phyloP scores from a whole-genome alignment of 2,797 vertebrate species.

The Botia kubotai region DNA sequence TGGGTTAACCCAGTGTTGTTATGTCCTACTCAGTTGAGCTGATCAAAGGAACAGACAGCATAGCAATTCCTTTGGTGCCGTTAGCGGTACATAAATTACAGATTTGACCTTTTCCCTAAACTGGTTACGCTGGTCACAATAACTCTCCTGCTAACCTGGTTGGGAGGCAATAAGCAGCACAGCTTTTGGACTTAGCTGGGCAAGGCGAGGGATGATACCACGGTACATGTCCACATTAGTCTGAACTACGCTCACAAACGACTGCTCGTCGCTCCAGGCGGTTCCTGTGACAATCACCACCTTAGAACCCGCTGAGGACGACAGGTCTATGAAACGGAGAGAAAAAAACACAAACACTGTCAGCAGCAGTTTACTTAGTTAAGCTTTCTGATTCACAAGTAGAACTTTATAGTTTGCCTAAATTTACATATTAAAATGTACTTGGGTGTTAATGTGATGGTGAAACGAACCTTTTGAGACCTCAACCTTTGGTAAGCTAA shows the following conservation, averaged over 20 bases:
- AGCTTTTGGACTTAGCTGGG: conserved; percentile 81
- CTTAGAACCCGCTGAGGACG: conserved; percentile 85
- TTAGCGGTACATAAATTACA: background rate
- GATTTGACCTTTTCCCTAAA: background rate
- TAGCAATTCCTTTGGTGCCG: no score
- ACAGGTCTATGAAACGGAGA: conserved; percentile 78
- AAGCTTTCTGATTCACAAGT: no score
- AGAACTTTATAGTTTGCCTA: no score
- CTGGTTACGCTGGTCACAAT: background rate
- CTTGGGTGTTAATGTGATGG: background rate
- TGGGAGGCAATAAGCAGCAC: conserved; percentile 91
- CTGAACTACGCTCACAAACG: conserved; percentile 88
- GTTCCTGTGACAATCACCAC: conserved; percentile 91
- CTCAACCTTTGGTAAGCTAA: conserved; percentile 88
- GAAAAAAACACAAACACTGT: background rate
- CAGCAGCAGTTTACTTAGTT: background rate
- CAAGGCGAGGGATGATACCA: conserved; percentile 83
- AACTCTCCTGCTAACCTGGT: conserved; percentile 80
- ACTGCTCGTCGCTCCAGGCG: conserved; percentile 87
- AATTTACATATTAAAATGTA: no score
- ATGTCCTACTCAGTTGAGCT: no score
- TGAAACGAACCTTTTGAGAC: conserved; percentile 85
- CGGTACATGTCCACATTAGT: conserved; percentile 92
- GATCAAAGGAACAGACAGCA: no score
- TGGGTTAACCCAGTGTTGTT: no score